Percentiles rank a stretch among this genome's conserved stretches.
These are phyloP conservation scores for Clarias gariepinus DNA, from an alignment of 2,113 vertebrate genomes.

Conservation along the genomic window DNA sequence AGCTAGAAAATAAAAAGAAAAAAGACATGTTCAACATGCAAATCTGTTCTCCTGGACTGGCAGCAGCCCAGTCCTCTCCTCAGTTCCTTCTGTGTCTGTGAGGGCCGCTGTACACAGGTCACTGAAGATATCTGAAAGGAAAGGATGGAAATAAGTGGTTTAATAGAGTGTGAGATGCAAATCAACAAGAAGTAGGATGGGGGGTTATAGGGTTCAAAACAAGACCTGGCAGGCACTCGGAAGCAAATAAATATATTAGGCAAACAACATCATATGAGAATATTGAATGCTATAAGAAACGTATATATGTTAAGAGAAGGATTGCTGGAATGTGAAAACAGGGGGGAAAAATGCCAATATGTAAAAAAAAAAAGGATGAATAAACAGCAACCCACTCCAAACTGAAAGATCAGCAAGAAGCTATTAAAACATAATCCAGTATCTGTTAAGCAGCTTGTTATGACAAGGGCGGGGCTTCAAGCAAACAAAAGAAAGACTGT, in stretches of 20 bases:
- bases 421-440: not conserved
- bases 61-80: conserved; percentile 64
- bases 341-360: not conserved
- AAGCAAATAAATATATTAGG: conserved; percentile 12
- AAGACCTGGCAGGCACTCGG: not conserved
- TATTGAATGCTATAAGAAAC: not conserved
- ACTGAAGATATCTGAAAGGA: conserved; percentile 78
- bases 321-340: not conserved
- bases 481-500: conserved; percentile 47
- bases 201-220: not conserved
- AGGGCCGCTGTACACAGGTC: conserved; percentile 74
- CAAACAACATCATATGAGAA: not conserved
- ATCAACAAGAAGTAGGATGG: conserved; percentile 16
- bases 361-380: not conserved
- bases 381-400: not conserved
- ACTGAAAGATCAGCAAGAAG: conserved; percentile 3
- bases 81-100: conserved; percentile 73
- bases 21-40: conserved; percentile 66
- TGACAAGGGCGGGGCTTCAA: conserved; percentile 32
- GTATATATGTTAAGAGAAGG: no score
- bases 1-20: conserved; percentile 50
- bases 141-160: conserved; percentile 41
- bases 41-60: conserved; percentile 73
- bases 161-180: conserved; percentile 8
- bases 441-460: conserved; percentile 45